A percentile compares a stretch with the other conserved stretches of the same genome.
Conservation (phyloP, 1,140 invertebrate species). For the Anastatus disparis region DNA sequence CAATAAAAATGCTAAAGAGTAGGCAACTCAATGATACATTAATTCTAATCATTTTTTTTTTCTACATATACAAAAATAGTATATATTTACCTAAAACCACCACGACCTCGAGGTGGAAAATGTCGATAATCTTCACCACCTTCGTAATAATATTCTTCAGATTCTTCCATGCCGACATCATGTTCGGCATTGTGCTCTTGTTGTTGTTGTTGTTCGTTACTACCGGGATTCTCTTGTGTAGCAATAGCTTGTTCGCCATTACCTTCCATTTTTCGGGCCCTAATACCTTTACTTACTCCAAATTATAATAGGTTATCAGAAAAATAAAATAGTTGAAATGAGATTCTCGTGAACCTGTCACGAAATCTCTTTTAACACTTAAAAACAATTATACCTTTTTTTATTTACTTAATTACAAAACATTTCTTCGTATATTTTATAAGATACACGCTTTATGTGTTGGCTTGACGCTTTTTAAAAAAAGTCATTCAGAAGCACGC, state of each 20-base stretch:
- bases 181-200: conserved; percentile 51
- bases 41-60: not conserved
- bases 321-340: too few relatives aligned
- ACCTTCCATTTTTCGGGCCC: conserved; percentile 35
- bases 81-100: conserved; percentile 58
- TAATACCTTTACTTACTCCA: too few relatives aligned
- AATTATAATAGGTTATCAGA: too few relatives aligned
- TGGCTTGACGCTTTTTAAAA: too few relatives aligned
- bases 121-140: conserved; percentile 63
- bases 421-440: too few relatives aligned
- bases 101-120: conserved; percentile 61
- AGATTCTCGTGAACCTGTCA: too few relatives aligned
- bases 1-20: not conserved
- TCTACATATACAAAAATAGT: too few relatives aligned
- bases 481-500: too few relatives aligned
- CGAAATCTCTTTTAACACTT: too few relatives aligned
- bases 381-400: too few relatives aligned
- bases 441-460: too few relatives aligned
- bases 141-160: conserved; percentile 61
- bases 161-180: conserved; percentile 59
- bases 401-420: too few relatives aligned
- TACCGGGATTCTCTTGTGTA: conserved; percentile 4
- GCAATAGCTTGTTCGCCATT: conserved; percentile 19
- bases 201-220: conserved; percentile 36
- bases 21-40: not conserved